Conservation (phyloP, 2,797 vertebrate genomes). For the Tokudaia tokunoshimensis region DNA sequence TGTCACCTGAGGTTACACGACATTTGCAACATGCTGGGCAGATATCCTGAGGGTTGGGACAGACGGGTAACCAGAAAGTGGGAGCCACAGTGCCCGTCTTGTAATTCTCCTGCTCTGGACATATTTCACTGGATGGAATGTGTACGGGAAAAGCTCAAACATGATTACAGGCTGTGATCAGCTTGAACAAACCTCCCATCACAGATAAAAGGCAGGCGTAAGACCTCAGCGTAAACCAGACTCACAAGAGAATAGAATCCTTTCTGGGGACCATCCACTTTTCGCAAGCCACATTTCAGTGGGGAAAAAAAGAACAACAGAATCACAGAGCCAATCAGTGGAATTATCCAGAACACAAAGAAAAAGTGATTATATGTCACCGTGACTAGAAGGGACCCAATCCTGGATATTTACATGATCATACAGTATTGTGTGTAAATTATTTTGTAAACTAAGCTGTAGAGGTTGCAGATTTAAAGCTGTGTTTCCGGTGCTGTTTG, state of each 20-base stretch:
- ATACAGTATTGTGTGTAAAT: background rate
- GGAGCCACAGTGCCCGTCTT: fast-evolving
- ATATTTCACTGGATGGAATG: background rate
- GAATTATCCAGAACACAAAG: background rate
- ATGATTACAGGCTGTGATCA: background rate
- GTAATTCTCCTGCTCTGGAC: background rate
- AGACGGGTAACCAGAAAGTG: background rate
- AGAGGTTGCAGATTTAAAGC: background rate
- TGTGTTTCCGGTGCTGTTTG: background rate
- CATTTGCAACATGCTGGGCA: background rate
- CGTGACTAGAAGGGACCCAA: background rate
- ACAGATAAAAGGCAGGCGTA: background rate
- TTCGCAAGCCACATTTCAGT: fast-evolving
- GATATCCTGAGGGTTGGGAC: background rate
- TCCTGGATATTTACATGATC: background rate
- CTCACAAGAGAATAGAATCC: background rate
- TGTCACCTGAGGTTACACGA: background rate
- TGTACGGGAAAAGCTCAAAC: background rate
- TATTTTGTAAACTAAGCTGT: background rate
- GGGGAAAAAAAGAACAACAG: background rate
- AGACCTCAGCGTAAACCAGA: background rate
- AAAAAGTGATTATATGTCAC: background rate
- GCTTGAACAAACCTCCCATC: background rate
- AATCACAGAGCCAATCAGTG: background rate
- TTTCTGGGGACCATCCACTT: background rate